These are phyloP conservation scores for Psittacula derbiana DNA, from an alignment of 2,797 vertebrate genomes.

Conservation along the genomic window DNA sequence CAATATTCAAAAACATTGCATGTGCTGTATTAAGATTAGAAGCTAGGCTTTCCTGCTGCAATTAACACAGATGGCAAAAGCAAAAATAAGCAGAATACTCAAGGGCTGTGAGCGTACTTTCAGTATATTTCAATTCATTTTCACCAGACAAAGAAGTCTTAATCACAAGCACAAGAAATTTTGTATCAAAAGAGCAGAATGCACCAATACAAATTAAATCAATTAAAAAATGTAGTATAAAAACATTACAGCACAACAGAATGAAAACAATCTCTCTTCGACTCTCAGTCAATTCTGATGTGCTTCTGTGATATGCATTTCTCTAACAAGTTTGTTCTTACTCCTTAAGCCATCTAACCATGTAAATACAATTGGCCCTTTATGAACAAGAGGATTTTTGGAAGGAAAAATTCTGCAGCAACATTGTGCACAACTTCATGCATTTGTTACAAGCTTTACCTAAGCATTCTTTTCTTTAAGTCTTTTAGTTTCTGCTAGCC, in stretches of 20 bases:
- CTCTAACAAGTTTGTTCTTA: background rate
- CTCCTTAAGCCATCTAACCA: background rate
- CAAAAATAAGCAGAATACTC: conserved; percentile 1
- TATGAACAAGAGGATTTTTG: background rate
- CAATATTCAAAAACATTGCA: background rate
- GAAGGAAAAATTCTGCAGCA: background rate
- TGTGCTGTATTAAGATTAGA: background rate
- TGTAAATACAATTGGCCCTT: background rate
- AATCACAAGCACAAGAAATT: background rate
- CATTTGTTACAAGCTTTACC: background rate
- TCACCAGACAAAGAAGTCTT: background rate
- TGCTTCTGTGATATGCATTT: background rate
- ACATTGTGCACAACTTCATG: background rate
- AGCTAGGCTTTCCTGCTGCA: background rate
- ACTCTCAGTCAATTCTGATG: background rate
- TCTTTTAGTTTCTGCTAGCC: background rate
- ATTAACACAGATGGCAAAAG: background rate
- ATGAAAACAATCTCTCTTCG: background rate
- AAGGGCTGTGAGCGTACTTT: background rate
- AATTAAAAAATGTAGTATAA: background rate
- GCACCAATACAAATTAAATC: background rate
- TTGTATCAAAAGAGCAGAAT: background rate
- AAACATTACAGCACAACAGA: background rate
- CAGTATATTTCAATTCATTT: background rate
- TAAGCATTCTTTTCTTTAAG: background rate